phyloP scores from a whole-genome alignment of 1,140 invertebrate species.

The Choristoneura fumiferana region DNA sequence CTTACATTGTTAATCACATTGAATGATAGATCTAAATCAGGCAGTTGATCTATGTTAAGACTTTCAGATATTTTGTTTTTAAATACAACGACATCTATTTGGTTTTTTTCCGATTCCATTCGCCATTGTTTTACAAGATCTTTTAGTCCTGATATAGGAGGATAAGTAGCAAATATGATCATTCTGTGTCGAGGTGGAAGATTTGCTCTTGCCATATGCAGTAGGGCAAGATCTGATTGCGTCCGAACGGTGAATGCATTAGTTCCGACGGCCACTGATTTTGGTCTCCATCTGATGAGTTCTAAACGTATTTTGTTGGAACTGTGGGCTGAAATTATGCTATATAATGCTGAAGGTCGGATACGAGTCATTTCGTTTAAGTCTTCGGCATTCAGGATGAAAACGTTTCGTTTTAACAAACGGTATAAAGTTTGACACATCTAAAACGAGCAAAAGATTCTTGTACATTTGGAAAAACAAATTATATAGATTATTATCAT shows the following conservation, averaged over 20 bases:
- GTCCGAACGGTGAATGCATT: slow-evolving; percentile 17
- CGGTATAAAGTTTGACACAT: slow-evolving; percentile 25
- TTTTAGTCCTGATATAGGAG: slow-evolving; percentile 25
- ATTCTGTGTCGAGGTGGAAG: slow-evolving; percentile 19
- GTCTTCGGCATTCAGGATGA: slow-evolving; percentile 26
- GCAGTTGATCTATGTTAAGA: slow-evolving; percentile 8
- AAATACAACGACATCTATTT: slow-evolving; percentile 21
- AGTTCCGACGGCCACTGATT: background rate
- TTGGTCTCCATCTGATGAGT: slow-evolving; percentile 27
- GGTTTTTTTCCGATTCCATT: slow-evolving; percentile 23
- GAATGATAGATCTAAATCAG: slow-evolving; percentile 27
- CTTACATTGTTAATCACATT: slow-evolving; percentile 30
- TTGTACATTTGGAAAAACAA: background rate
- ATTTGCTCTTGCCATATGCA: slow-evolving; percentile 20
- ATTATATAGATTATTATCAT: too few relatives aligned
- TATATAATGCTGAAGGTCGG: slow-evolving; percentile 25
- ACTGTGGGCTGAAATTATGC: slow-evolving; percentile 20
- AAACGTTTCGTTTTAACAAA: slow-evolving; percentile 19
- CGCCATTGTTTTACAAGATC: slow-evolving; percentile 27
- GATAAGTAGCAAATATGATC: slow-evolving; percentile 20
- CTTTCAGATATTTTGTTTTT: slow-evolving; percentile 7
- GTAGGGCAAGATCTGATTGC: slow-evolving; percentile 8
- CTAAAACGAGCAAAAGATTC: slow-evolving; percentile 22
- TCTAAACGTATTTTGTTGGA: slow-evolving; percentile 15
- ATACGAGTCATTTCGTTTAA: background rate